Base-by-base conservation (phyloP, 2,888 invertebrate species). In the Eurytoma adleriae region DNA sequence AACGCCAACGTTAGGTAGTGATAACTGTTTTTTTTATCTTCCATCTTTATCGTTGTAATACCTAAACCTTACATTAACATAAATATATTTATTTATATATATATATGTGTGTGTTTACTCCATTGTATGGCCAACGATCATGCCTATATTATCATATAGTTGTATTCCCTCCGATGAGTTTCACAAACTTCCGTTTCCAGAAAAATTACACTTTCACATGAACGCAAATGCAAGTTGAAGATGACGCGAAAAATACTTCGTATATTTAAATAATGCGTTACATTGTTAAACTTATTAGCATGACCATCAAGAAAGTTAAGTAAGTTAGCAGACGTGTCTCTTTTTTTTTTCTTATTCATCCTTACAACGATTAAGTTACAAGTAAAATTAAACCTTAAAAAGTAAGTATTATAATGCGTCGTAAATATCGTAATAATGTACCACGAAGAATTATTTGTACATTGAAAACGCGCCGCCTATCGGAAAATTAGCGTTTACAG, bases 81-180 rank as follows among this genome's bases (percentile, higher is more conserved):
- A 87, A 83, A 82, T 86, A 83, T 85, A 85, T 83, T 84, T 84
- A 85, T 86, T 86, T 86, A 84, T 85, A 82, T 86, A 83, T 85
- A 85, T 83, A 84, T 84, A 85, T 86, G 86, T 86, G 83, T 85
- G 82, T 84, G 79, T 84, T 87, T 88, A 88, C 87, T 88, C 89
- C 88, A 89, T 89, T 89, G 88, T 89, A 90, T 89, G 90, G 90
- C 89, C 89, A 90, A 90, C 88, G 89, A 90, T 90, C 89, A 90
- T 90, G 89, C 89, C 88, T 87, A 86, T 85, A 88, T 84, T 85
- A 84, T 86, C 78, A 84, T 87, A 84, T 86, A 85, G 82, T 88
- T 86, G 82, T 84, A 84, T 81, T 76, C 10, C 79, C 78, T 74
- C 68, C 74, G 61, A 82, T 81, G 77, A 83, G 83, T 84, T 85